Evolutionary conservation across 2,113 vertebrate genomes (phyloP).

Genomic region (Muscicapa adusta): DNA sequence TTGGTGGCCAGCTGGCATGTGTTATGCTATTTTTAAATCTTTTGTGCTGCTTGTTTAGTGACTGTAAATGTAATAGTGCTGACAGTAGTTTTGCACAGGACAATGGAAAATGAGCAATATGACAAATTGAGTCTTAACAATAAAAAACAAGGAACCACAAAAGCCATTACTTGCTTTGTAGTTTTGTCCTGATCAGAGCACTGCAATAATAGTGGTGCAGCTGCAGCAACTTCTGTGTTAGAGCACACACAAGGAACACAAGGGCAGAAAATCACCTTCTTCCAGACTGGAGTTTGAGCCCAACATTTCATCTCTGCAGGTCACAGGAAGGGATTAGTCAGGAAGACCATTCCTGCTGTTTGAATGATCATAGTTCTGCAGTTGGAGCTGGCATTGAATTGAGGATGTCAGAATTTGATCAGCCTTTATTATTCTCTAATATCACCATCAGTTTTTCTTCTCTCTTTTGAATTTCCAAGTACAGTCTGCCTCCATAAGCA

Average conservation of each 20-base stretch:
- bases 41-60: neutral
- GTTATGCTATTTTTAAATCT: neutral
- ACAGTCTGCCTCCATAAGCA: neutral
- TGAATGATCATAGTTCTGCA: neutral
- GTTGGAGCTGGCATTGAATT: neutral
- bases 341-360: neutral
- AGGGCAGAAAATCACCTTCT: neutral
- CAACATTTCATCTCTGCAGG: neutral
- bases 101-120: constrained; percentile 10
- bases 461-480: neutral
- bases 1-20: neutral
- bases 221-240: neutral
- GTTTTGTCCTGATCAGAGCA: neutral
- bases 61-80: neutral
- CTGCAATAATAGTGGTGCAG: neutral
- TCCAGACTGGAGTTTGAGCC: neutral
- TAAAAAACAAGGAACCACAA: constrained; percentile 1
- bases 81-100: neutral
- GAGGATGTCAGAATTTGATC: neutral
- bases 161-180: neutral
- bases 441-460: neutral
- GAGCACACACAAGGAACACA: neutral
- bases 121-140: neutral
- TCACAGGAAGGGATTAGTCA: rapidly evolving
- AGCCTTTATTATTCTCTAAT: neutral